These are phyloP conservation scores for Malacoraja senta DNA, from an alignment of 2,797 vertebrate genomes.

Conservation along the genomic window DNA sequence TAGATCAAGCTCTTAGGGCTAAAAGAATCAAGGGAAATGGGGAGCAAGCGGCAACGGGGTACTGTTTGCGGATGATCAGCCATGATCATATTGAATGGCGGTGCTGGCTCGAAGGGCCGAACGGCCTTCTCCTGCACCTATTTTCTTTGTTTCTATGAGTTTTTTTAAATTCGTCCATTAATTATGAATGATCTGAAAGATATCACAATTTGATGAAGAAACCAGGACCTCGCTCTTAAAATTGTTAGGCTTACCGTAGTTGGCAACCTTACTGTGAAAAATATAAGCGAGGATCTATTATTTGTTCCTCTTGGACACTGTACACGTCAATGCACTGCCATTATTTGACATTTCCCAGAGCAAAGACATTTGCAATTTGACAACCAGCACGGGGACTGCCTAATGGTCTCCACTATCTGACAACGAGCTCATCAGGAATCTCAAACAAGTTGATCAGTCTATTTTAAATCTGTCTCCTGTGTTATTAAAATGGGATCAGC, in stretches of 20 bases:
- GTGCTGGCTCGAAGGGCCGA: too few relatives aligned
- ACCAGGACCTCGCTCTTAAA: background rate
- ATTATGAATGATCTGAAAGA: background rate
- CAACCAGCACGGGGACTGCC: background rate
- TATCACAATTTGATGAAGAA: background rate
- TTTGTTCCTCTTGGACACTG: background rate
- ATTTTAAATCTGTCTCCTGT: conserved; percentile 14
- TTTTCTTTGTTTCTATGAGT: too few relatives aligned
- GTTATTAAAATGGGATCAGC: conserved; percentile 26
- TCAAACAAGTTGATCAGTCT: conserved; percentile 32
- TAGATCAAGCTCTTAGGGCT: too few relatives aligned
- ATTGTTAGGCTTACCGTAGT: background rate
- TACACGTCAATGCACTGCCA: background rate
- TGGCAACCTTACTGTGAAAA: background rate
- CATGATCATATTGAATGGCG: too few relatives aligned
- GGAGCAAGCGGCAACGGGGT: too few relatives aligned
- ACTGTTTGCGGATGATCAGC: too few relatives aligned
- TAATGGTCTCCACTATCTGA: conserved; percentile 1
- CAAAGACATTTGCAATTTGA: conserved; percentile 35
- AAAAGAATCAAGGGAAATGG: too few relatives aligned
- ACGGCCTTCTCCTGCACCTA: too few relatives aligned
- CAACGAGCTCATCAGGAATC: conserved; percentile 19
- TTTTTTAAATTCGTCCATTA: background rate
- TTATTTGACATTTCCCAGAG: conserved; percentile 24
- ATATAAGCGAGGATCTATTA: background rate